A percentile compares a stretch with the other conserved stretches of the same genome.
Evolutionary conservation across 2,888 invertebrate species (phyloP).

Genomic region (Petrolisthes manimaculis): DNA sequence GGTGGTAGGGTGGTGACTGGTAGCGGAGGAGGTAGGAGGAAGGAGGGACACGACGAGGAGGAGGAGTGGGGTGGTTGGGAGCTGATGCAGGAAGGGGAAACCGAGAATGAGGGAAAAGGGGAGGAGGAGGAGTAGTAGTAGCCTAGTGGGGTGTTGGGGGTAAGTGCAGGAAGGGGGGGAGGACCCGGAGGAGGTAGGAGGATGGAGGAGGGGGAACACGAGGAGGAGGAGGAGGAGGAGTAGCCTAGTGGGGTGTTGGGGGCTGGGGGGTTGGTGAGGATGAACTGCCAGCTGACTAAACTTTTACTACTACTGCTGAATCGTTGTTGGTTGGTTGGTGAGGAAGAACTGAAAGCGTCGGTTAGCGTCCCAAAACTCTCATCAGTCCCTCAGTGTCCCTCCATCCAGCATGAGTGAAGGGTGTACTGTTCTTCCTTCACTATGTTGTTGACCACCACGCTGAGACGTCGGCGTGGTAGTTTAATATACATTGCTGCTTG

Average conservation of each 20-base stretch:
- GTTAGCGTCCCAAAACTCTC: background rate
- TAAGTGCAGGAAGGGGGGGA: background rate
- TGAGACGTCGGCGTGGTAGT: slow-evolving; percentile 5
- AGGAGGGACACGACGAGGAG: background rate
- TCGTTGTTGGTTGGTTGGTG: background rate
- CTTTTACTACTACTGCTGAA: no score
- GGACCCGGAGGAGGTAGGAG: background rate
- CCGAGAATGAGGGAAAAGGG: background rate
- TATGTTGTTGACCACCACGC: background rate
- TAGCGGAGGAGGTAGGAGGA: background rate
- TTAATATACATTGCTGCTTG: background rate
- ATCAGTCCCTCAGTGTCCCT: background rate
- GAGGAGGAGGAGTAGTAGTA: background rate
- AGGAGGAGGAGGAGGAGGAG: slow-evolving; percentile 13
- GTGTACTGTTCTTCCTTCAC: no score
- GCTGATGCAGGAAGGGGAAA: background rate
- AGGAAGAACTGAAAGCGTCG: background rate
- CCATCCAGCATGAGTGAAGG: no score
- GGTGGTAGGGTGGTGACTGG: background rate
- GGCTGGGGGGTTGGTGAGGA: background rate
- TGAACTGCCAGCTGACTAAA: no score
- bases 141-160: background rate
- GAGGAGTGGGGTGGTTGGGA: background rate
- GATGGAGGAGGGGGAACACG: background rate
- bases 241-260: background rate